Evolutionary conservation across 2,797 vertebrate genomes (phyloP).

Genomic region (Nannoperca australis): DNA sequence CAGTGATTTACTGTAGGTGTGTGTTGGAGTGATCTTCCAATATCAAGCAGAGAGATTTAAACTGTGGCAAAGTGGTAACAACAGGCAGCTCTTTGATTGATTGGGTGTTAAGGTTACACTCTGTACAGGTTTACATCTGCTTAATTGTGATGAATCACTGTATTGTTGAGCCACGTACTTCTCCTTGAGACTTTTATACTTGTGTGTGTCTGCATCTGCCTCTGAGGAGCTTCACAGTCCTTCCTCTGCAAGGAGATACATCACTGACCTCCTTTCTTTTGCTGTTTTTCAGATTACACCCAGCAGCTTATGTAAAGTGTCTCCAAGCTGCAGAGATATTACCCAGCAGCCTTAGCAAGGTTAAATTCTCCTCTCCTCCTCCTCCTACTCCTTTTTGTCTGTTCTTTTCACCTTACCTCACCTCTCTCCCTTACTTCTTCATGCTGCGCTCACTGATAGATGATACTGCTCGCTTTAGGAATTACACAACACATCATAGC

Average conservation of each 20-base stretch:
- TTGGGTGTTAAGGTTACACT: constrained; percentile 66
- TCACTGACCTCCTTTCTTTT: constrained; percentile 62
- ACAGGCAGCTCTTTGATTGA: constrained; percentile 62
- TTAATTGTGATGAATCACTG: constrained; percentile 69
- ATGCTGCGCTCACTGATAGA: constrained; percentile 46
- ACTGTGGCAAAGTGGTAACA: constrained; percentile 54
- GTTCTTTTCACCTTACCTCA: constrained; percentile 50
- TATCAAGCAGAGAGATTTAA: constrained; percentile 56
- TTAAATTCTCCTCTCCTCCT: constrained; percentile 30
- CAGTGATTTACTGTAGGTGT: constrained; percentile 65
- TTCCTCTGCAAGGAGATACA: constrained; percentile 52
- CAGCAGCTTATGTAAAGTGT: constrained; percentile 61
- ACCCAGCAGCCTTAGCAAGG: constrained; percentile 42
- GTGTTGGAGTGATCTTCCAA: constrained; percentile 50
- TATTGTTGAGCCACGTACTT: constrained; percentile 27
- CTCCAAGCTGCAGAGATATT: constrained; percentile 49
- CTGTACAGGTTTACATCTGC: constrained; percentile 65
- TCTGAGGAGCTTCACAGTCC: constrained; percentile 28
- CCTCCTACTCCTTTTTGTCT: neutral
- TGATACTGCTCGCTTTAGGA: constrained; percentile 28
- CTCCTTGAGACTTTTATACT: constrained; percentile 32
- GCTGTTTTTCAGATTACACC: constrained; percentile 63
- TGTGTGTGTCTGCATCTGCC: constrained; percentile 28
- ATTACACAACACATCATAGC: constrained; percentile 44
- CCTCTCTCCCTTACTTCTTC: constrained; percentile 40